phyloP scores from a whole-genome alignment of 1,140 invertebrate species.

The Camponotus vicinus region DNA sequence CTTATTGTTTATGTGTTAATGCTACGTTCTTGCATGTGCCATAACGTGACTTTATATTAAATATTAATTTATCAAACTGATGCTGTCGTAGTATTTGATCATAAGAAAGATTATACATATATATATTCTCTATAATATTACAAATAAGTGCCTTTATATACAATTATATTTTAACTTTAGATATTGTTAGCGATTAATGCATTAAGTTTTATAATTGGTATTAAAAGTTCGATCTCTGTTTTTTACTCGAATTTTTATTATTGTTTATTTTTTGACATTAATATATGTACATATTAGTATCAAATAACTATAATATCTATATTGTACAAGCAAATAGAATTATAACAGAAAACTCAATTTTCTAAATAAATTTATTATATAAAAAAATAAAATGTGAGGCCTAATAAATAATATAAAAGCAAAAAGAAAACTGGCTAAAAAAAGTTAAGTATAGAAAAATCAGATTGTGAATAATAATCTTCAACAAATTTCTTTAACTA shows the following conservation, averaged over 20 bases:
- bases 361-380: conserved; percentile 25
- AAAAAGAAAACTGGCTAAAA: no score
- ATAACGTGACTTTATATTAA: no score
- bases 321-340: conserved; percentile 1
- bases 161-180: conserved; percentile 29
- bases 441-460: no score
- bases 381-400: no score
- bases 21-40: no score
- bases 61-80: conserved; percentile 32
- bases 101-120: background rate
- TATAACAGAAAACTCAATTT: conserved; percentile 33
- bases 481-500: no score
- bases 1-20: no score
- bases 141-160: conserved; percentile 28
- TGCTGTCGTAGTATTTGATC: conserved; percentile 7
- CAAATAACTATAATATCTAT: background rate
- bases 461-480: no score
- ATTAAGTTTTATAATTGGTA: conserved; percentile 24
- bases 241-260: conserved; percentile 46
- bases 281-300: background rate
- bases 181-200: conserved; percentile 4
- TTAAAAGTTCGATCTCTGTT: conserved; percentile 32
- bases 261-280: conserved; percentile 45
- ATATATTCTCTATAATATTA: conserved; percentile 7
- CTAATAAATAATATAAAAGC: no score